These are phyloP conservation scores for Lithophane semibrunnea DNA, from an alignment of 2,888 invertebrate species.

Conservation along the genomic window DNA sequence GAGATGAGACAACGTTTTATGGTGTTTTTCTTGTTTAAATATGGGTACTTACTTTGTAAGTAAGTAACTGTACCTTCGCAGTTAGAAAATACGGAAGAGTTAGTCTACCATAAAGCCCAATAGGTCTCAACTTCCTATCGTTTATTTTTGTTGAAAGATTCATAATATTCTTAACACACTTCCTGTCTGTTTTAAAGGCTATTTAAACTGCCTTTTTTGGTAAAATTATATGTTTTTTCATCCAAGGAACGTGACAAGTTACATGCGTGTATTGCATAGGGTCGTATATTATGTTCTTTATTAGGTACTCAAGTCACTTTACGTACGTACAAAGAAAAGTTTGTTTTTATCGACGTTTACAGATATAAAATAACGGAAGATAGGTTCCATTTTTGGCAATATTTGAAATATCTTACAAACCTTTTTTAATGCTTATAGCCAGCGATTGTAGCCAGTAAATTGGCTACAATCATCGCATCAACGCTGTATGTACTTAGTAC, in stretches of 20 bases:
- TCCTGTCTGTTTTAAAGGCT: conserved; percentile 3
- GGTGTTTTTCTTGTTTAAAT: conserved; percentile 32
- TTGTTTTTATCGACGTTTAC: conserved; percentile 18
- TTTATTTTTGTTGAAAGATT: too few relatives aligned
- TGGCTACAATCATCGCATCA: neutral
- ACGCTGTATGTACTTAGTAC: neutral
- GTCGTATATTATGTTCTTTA: conserved; percentile 33
- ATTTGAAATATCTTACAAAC: conserved; percentile 2
- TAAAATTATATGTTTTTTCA: neutral
- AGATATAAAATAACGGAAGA: conserved; percentile 10
- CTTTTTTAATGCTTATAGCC: neutral
- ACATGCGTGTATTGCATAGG: neutral
- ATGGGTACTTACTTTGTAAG: conserved; percentile 1
- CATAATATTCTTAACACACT: too few relatives aligned
- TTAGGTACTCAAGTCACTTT: conserved; percentile 17
- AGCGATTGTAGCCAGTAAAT: too few relatives aligned
- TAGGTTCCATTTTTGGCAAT: conserved; percentile 5
- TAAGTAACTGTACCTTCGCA: neutral
- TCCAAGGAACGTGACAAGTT: neutral
- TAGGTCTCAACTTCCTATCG: too few relatives aligned
- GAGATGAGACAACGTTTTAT: conserved; percentile 42
- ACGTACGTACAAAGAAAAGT: conserved; percentile 9
- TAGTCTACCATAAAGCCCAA: neutral
- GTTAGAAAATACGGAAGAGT: neutral
- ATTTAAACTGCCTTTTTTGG: conserved; percentile 19